Conservation (phyloP, 2,888 invertebrate species). For the Dicroscelio sp. region DNA sequence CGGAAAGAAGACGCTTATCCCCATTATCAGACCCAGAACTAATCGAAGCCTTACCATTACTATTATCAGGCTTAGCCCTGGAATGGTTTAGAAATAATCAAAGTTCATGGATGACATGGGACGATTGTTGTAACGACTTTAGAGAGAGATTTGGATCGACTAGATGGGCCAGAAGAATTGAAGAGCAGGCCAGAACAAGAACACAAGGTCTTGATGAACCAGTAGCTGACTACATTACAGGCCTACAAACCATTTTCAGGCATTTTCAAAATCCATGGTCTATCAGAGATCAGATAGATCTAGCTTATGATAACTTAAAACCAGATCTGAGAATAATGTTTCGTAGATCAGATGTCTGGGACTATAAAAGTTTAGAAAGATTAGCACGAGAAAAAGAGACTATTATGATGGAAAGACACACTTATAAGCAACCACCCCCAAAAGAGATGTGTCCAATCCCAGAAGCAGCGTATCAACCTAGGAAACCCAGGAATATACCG, state of each 20-base stretch:
- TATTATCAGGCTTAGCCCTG: conserved; percentile 21
- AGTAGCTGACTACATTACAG: not conserved
- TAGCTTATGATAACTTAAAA: conserved; percentile 29
- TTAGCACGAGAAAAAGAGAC: conserved; percentile 28
- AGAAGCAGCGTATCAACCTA: conserved; percentile 33
- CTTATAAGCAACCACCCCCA: conserved; percentile 4
- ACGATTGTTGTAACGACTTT: not conserved
- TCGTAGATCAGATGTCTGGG: conserved; percentile 6
- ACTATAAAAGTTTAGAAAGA: conserved; percentile 18
- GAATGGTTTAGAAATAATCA: conserved; percentile 9
- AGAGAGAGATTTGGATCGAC: conserved; percentile 11
- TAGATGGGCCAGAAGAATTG: not conserved
- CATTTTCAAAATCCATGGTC: not conserved
- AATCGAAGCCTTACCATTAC: not conserved
- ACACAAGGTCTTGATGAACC: conserved; percentile 29
- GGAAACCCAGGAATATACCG: not conserved
- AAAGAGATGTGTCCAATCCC: conserved; percentile 3
- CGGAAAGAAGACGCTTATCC: not conserved
- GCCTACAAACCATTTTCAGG: not conserved
- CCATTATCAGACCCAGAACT: not conserved
- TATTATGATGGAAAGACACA: not conserved
- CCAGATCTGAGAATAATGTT: conserved; percentile 33
- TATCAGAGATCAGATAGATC: conserved; percentile 15
- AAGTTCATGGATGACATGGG: not conserved
- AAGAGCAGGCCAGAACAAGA: conserved; percentile 19